These are phyloP conservation scores for Chouioia cunea DNA, from an alignment of 2,888 invertebrate species.

Conservation along the genomic window DNA sequence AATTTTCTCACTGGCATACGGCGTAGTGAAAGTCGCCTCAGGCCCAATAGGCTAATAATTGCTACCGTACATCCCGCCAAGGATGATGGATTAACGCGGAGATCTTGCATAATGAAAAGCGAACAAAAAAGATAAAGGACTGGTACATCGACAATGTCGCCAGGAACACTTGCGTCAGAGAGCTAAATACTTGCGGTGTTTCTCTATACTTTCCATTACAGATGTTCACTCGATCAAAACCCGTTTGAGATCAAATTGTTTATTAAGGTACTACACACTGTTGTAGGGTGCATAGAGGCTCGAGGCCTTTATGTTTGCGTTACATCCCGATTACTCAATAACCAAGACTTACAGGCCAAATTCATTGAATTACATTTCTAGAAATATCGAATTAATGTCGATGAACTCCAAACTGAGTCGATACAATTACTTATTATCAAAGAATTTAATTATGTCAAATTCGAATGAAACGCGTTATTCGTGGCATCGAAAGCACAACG, in stretches of 20 bases:
- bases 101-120: too few relatives aligned
- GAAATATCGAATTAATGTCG: too few relatives aligned
- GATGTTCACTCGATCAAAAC: neutral
- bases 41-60: conserved; percentile 64
- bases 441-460: too few relatives aligned
- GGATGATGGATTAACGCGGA: too few relatives aligned
- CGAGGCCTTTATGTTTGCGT: conserved; percentile 8
- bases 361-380: too few relatives aligned
- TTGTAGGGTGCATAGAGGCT: neutral
- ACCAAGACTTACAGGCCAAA: too few relatives aligned
- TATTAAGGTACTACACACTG: conserved; percentile 8
- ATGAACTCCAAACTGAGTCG: too few relatives aligned
- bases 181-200: conserved; percentile 36
- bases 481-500: conserved; percentile 1
- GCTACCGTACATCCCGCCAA: conserved; percentile 47
- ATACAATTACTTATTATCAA: too few relatives aligned
- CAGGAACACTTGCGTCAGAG: conserved; percentile 15
- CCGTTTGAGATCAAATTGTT: conserved; percentile 39
- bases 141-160: too few relatives aligned
- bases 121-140: too few relatives aligned
- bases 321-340: neutral
- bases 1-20: conserved; percentile 12
- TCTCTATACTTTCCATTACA: conserved; percentile 25
- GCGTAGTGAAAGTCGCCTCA: conserved; percentile 23
- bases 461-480: too few relatives aligned